Evolutionary conservation across 2,797 vertebrate species (phyloP).

Genomic region (Taenioides sp.): DNA sequence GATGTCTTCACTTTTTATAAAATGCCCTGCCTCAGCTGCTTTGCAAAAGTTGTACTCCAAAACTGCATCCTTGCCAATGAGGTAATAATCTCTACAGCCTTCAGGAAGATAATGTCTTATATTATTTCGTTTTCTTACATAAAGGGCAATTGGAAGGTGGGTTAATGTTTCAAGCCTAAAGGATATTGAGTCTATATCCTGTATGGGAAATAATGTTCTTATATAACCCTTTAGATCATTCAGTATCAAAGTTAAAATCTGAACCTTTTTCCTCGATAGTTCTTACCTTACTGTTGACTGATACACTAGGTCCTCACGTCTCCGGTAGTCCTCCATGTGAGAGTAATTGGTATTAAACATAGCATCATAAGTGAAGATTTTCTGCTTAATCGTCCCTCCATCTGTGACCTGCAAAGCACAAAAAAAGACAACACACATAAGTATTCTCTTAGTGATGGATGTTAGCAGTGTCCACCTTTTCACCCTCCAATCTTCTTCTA

Average conservation of each 20-base stretch:
- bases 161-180: neutral
- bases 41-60: neutral
- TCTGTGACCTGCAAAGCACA: slow-evolving; percentile 87
- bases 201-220: neutral
- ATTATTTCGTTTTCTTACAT: neutral
- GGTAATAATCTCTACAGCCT: neutral
- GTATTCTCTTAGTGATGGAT: slow-evolving; percentile 46
- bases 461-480: slow-evolving; percentile 21
- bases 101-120: neutral
- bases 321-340: slow-evolving; percentile 95
- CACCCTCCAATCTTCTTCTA: slow-evolving; percentile 25
- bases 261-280: neutral
- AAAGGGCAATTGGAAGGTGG: neutral
- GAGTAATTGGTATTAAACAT: slow-evolving; percentile 99
- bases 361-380: slow-evolving; percentile 97
- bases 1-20: neutral
- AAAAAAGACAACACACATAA: slow-evolving; percentile 44
- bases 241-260: neutral
- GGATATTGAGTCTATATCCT: neutral
- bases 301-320: slow-evolving; percentile 93
- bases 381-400: slow-evolving; percentile 97
- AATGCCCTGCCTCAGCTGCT: neutral
- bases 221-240: neutral
- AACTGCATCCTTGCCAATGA: neutral
- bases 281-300: slow-evolving; percentile 96